Conservation (phyloP, 1,140 invertebrate species). For the Varroa destructor region DNA sequence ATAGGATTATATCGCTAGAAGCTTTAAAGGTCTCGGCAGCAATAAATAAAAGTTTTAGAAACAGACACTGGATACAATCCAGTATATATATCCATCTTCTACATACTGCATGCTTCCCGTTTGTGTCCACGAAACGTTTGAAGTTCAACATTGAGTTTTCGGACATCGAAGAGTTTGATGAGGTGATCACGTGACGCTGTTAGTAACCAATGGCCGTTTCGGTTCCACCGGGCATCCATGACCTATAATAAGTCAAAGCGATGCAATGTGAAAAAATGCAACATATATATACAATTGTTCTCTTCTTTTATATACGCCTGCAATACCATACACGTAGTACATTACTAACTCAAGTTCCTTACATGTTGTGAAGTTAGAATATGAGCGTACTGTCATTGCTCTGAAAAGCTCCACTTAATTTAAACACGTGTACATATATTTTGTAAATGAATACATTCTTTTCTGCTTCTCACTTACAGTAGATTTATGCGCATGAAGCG, state of each 20-base stretch:
- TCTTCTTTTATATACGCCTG: not conserved
- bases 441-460: not conserved
- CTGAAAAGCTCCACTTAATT: not conserved
- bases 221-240: slow-evolving; percentile 98
- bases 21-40: too few species aligned
- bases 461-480: slow-evolving; percentile 25
- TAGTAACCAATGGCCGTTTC: slow-evolving; percentile 98
- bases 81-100: not conserved
- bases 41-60: too few species aligned
- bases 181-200: slow-evolving; percentile 95
- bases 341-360: too few species aligned
- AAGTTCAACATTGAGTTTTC: slow-evolving; percentile 78
- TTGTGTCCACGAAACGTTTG: slow-evolving; percentile 96
- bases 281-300: slow-evolving; percentile 46
- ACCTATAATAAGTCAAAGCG: slow-evolving; percentile 51
- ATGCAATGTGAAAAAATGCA: slow-evolving; percentile 52
- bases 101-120: slow-evolving; percentile 79
- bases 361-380: too few species aligned
- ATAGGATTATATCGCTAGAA: too few species aligned
- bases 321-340: too few species aligned
- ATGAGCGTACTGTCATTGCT: not conserved
- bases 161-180: slow-evolving; percentile 92
- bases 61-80: too few species aligned
- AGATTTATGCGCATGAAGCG: slow-evolving; percentile 44
- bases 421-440: not conserved